Evolutionary conservation across 2,888 invertebrate genomes (phyloP), one percentile per base, ranked within the genome.

Genomic region (Drosophila meridiana): DNA sequence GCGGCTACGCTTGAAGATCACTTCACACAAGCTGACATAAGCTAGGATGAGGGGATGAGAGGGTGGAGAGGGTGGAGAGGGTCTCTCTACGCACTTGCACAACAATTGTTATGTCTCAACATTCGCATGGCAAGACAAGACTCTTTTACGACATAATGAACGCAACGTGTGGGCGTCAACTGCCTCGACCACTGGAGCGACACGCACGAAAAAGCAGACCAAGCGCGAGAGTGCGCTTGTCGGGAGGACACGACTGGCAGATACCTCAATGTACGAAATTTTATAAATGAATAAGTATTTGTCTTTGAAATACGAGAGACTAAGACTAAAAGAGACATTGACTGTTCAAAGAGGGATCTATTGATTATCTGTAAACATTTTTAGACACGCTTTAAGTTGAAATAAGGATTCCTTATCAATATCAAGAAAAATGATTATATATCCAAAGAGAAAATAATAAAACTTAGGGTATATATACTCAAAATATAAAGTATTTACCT

Each of bases 111-210:
- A 85, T 87, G 90, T 87, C 69, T 55, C 62, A 48, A 30, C 67
- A 75, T 64, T 85, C 85, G 75, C 85, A 79, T 82, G 82, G 45
- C 55, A 9, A 13, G 38, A 34, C 53, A 28, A 56, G 72, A 62
- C 65, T 71, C 67, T 53, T 53, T 69, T 68, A 87, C 87, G 87
- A 85, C 87, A 82, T 79, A 85, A 85, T 42, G 85, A 40, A 87
- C 83, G 90, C 85, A 85, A 85, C 58, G 73, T 88, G 85, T 90
- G 85, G 85, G 85, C 85, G 85, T 86, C 71, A 87, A 85, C 88
- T 74, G 88, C 68, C 76, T 72, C 70, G 77, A 65, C 73, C 90
- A 87, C 59, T 83, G 73, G 76, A 85, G 79, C 88, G 85, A 67
- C 42, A 75, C 61, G 53, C 53, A 38, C 20, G 34, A 36, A 36